Percentiles rank a stretch among this genome's conserved stretches.
Evolutionary conservation across 2,797 vertebrate species (phyloP).

Genomic region (Poeciliopsis paucimaculata): DNA sequence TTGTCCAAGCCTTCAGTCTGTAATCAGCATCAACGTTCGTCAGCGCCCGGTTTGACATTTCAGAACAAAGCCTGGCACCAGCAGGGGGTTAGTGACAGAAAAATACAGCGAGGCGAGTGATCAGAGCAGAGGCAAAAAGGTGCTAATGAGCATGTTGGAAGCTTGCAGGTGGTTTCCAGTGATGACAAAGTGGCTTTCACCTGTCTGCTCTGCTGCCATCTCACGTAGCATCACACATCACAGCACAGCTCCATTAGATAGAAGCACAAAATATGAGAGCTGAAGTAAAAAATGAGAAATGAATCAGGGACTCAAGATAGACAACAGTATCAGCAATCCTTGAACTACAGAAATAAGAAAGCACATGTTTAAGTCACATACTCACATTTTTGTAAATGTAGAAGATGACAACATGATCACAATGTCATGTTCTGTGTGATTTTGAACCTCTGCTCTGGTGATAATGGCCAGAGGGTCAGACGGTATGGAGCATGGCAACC

Average conservation of each 20-base stretch:
- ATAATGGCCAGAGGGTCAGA: too few species aligned
- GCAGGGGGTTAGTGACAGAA: constrained; percentile 20
- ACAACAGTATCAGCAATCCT: constrained; percentile 14
- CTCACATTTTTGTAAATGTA: neutral
- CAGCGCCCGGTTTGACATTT: constrained; percentile 56
- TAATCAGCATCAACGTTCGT: constrained; percentile 56
- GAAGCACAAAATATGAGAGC: constrained; percentile 40
- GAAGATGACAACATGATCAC: neutral
- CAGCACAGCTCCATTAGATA: constrained; percentile 59
- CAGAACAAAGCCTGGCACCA: constrained; percentile 48
- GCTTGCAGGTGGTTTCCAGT: constrained; percentile 63
- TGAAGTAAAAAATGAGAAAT: constrained; percentile 42
- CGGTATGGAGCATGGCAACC: too few species aligned
- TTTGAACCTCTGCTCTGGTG: too few species aligned
- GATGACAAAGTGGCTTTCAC: constrained; percentile 68
- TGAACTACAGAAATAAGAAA: neutral
- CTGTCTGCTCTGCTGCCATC: constrained; percentile 69
- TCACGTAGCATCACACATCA: constrained; percentile 63
- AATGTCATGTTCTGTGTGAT: neutral
- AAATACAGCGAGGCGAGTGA: constrained; percentile 40
- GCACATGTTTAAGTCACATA: neutral
- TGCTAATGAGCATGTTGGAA: constrained; percentile 69
- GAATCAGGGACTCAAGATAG: constrained; percentile 51
- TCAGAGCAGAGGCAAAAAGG: constrained; percentile 56
- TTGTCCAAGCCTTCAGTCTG: constrained; percentile 47